Conservation (phyloP, 1,140 invertebrate species). For the Micrasema longulum region DNA sequence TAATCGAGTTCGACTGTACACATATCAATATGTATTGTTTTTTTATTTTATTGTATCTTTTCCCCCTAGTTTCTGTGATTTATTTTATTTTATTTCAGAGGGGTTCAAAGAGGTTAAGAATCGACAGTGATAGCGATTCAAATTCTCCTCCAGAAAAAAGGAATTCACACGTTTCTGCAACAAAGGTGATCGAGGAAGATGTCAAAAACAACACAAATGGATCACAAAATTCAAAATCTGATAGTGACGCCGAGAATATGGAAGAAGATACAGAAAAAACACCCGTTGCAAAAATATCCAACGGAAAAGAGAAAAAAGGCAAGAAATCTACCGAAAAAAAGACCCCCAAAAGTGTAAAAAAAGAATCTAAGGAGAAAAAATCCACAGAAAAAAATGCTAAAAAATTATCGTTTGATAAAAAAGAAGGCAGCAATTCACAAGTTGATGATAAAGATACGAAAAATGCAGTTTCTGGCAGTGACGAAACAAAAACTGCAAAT, state of each 20-base stretch:
- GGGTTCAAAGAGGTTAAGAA: constrained; percentile 42
- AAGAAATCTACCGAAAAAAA: constrained; percentile 48
- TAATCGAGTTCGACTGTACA: no score
- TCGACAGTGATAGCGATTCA: constrained; percentile 47
- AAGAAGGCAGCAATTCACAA: background rate
- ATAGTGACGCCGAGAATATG: background rate
- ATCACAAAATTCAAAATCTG: no score
- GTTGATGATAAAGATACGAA: background rate
- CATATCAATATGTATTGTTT: no score
- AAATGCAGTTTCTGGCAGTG: no score
- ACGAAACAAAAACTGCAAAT: no score
- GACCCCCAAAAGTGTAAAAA: constrained; percentile 16
- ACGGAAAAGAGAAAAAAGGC: no score
- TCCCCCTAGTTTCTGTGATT: no score
- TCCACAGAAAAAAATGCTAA: constrained; percentile 13
- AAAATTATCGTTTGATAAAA: background rate
- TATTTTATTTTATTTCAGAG: constrained; percentile 37
- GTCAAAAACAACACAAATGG: no score
- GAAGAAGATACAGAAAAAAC: background rate
- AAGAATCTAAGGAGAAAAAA: constrained; percentile 5
- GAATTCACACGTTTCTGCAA: no score
- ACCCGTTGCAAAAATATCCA: no score
- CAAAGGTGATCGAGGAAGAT: constrained; percentile 12
- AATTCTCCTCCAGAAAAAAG: constrained; percentile 49
- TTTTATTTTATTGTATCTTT: no score